Base-by-base conservation (phyloP, 2,888 invertebrate genomes). In the Drosophila longiperda region DNA sequence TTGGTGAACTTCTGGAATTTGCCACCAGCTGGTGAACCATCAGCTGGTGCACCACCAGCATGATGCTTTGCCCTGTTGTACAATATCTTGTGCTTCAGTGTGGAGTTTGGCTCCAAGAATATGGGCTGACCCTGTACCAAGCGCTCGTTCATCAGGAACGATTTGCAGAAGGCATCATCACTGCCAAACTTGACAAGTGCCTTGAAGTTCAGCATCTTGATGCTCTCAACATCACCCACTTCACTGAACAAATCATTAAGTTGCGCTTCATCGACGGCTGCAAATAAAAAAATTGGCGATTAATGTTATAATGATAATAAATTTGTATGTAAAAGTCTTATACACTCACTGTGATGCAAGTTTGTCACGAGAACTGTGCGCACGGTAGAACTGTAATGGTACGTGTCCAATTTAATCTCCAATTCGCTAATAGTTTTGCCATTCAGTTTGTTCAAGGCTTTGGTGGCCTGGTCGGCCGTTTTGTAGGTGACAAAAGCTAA, bases 41-140 rank as follows among this genome's bases (percentile, higher is more conserved):
- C 48, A 6, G 15, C 17, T 1, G 53, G 64, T 15, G 52, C 20
- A 9, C 23, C 55, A 38, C 11, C 17, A 8, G 9, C 29, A 11
- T 48, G 40, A 17, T 45, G 36, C 23, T 48, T 48, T n/a, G 60
- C 54, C 15, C 52, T 20, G 66, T 15, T 52, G 5, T 63, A 60
- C 4, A 77, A 0, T 0, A 78, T 0, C 26, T 60, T 61, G 12
- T 75, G 49, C 40, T 91, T 91, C 0, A 81, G 62, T 0, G 59
- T n/a, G 0, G 91, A 91, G 61, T 84, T 82, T 11, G 91, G 91
- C 72, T 92, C 87, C 5, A 91, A 6, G 53, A 91, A 91, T 2
- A 91, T 69, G 5, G 79, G 74, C 15, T 81, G 73, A 15, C 82
- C 83, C 2, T 71, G 57, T 0, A 91, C 1, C 0, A 52, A 0